phyloP scores from a whole-genome alignment of 2,113 vertebrate genomes.

The Motacilla alba region DNA sequence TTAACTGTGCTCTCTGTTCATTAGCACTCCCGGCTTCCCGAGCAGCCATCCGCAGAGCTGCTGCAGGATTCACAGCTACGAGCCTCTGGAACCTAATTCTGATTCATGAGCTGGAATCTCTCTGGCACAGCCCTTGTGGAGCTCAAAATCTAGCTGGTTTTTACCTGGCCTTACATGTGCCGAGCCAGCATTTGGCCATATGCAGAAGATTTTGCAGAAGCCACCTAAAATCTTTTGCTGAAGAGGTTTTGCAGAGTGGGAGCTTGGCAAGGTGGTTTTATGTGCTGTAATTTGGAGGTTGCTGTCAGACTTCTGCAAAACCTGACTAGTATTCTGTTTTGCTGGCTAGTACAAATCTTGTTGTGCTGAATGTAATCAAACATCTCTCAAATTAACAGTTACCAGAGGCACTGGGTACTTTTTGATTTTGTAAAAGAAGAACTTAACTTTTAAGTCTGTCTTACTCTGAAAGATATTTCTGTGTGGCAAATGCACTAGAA shows the following conservation, averaged over 20 bases:
- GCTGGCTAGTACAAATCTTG: neutral
- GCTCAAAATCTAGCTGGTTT: neutral
- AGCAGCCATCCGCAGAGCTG: conserved; percentile 53
- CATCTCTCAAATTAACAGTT: neutral
- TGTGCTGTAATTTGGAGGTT: neutral
- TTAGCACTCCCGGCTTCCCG: conserved; percentile 18
- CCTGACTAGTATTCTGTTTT: neutral
- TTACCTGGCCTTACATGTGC: neutral
- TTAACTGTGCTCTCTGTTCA: conserved; percentile 47
- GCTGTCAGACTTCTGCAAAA: neutral
- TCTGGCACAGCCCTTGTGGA: neutral
- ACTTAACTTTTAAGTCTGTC: neutral
- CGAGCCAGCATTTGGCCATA: neutral
- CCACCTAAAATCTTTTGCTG: neutral
- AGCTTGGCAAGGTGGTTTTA: neutral
- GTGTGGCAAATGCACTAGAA: neutral
- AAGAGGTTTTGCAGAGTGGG: neutral
- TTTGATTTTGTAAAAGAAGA: neutral
- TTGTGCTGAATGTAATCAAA: neutral
- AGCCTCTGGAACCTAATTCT: conserved; percentile 52
- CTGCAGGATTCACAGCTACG: neutral
- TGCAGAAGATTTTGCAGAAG: neutral
- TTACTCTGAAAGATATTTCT: neutral
- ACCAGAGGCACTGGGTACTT: neutral
- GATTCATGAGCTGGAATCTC: conserved; percentile 48